These are phyloP conservation scores for Chrysolina oricalcia DNA, from an alignment of 2,888 invertebrate species.

Conservation along the genomic window DNA sequence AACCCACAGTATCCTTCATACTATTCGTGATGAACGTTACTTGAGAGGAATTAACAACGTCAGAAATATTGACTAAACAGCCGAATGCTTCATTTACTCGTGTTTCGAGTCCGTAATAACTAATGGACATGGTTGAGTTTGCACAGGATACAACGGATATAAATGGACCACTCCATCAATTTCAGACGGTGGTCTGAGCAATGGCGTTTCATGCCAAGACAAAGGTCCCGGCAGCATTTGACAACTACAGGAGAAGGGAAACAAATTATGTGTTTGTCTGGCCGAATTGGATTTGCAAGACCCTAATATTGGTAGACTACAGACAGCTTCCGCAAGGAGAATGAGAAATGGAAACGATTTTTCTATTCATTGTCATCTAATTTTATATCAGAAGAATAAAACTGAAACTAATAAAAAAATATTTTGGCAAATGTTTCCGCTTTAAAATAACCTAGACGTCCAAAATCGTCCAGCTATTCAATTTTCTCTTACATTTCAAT, in stretches of 20 bases:
- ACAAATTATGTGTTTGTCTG: neutral
- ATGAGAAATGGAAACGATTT: neutral
- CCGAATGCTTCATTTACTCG: constrained; percentile 36
- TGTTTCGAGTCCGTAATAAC: constrained; percentile 37
- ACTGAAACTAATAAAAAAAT: neutral
- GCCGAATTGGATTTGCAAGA: neutral
- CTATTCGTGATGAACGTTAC: neutral
- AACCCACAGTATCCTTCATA: neutral
- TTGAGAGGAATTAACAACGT: neutral
- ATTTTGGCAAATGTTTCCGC: too few species aligned
- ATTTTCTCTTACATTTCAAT: too few species aligned
- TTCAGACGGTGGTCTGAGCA: constrained; percentile 46
- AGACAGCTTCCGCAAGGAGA: neutral
- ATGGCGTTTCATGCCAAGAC: constrained; percentile 33
- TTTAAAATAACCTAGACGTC: too few species aligned
- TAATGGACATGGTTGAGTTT: constrained; percentile 47
- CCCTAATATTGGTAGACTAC: neutral
- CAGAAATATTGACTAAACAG: constrained; percentile 13
- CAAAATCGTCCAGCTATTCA: too few species aligned
- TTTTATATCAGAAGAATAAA: neutral
- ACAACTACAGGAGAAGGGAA: constrained; percentile 8
- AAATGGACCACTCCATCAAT: constrained; percentile 54
- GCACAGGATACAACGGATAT: constrained; percentile 47
- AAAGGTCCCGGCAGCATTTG: constrained; percentile 36
- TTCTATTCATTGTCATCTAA: neutral